Base-by-base conservation (phyloP, 2,888 invertebrate genomes). In the Dione vanillae region DNA sequence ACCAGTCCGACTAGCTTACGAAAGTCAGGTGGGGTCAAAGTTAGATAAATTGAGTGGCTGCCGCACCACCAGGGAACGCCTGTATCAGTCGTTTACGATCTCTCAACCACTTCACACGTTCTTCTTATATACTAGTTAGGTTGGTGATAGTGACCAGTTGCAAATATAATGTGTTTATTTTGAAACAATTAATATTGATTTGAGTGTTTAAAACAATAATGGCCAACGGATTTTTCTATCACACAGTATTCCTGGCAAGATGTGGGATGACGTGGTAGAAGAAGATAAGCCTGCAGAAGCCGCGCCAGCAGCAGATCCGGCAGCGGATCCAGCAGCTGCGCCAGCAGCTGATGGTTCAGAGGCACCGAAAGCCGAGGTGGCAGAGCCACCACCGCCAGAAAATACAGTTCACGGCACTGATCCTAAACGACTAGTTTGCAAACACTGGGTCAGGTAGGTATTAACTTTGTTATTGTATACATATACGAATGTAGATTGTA, bases 361-460 rank as follows among this genome's bases (percentile, higher is more conserved):
- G 14, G 93, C 85, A 49, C 91, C 87, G 56, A 87, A 85, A 41
- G 86, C 88, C 9, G 94, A 86, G 65, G 91, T 83, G 49, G 94
- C 92, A 2, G 94, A 91, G 61, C 90, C 87, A 1, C 92, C 88
- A 2, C 88, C 86, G 27, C 88, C 92, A 7, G 94, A 89, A 69
- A 83, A 80, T 71, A 84, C 93, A 73, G 83, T 84, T 73, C 82
- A 83, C 85, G 94, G 88, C 85, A 91, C 81, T 76, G 94, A 95
- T 78, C 95, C 96, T 78, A 95, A 94, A 80, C 95, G 96, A 79
- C 94, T 97, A 68, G 93, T 96, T 76, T 96, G 96, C 91, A 96
- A 95, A 84, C 97, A 97, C 84, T 97, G 97, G 97, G 96, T 96
- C 83, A 95, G 97, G 94, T 96, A 88, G 83, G 83, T n/a, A n/a